Percentiles rank a stretch among this genome's conserved stretches.
Conservation (phyloP, 2,888 invertebrate genomes). For the Macrophya alboannulata region DNA sequence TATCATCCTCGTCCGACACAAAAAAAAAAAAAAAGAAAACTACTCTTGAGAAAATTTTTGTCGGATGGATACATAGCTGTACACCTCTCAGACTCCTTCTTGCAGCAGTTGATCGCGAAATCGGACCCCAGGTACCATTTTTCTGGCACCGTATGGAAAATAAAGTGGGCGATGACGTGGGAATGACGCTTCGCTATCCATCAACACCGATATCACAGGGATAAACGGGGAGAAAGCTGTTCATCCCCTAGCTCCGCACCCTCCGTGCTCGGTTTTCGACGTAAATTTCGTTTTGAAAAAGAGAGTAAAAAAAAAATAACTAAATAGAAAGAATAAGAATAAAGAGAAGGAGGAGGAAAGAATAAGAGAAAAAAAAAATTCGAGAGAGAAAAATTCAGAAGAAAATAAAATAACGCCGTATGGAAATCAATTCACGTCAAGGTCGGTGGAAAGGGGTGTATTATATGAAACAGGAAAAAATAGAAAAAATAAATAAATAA, state of each 20-base stretch:
- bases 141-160: conserved; percentile 35
- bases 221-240: neutral
- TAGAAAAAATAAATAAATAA: neutral
- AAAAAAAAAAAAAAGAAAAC: neutral
- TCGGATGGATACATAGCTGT: no score
- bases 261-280: neutral
- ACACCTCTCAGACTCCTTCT: no score
- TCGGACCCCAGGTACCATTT: conserved; percentile 15
- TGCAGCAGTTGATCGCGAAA: conserved; percentile 19
- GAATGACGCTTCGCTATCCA: conserved; percentile 46
- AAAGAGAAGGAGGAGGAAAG: neutral
- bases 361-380: neutral
- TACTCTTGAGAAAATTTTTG: neutral
- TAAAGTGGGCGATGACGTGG: conserved; percentile 33
- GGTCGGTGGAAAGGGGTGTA: neutral
- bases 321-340: neutral
- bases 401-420: neutral
- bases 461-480: no score
- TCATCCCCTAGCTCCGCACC: neutral
- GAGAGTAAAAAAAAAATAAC: neutral
- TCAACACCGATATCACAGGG: conserved; percentile 32
- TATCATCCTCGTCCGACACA: no score
- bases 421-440: conserved; percentile 25
- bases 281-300: neutral
- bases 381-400: neutral